A percentile compares a stretch with the other conserved stretches of the same genome.
Evolutionary conservation across 2,888 invertebrate genomes (phyloP).

Genomic region (Schizaphis graminum): DNA sequence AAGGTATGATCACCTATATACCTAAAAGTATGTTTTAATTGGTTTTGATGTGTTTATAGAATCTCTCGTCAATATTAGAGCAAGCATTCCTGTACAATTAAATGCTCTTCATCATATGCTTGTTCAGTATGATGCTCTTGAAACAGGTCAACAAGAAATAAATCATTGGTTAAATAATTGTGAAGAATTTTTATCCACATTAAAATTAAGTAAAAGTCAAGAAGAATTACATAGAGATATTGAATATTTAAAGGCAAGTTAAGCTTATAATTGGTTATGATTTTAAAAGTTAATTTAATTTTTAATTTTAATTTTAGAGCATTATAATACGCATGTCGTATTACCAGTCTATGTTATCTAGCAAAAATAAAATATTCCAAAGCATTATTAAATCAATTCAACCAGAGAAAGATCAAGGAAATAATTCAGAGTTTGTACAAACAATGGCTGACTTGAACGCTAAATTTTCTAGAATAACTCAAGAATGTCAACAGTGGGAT

Average conservation of each 20-base stretch:
- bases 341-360: constrained; percentile 94
- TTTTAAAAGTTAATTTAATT: neutral
- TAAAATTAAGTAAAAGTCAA: constrained; percentile 77
- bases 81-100: constrained; percentile 84
- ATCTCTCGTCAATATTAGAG: constrained; percentile 85
- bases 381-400: constrained; percentile 86
- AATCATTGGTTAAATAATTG: constrained; percentile 89
- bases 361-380: constrained; percentile 93
- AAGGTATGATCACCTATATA: neutral
- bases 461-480: constrained; percentile 84
- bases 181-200: constrained; percentile 79
- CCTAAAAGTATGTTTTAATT: neutral
- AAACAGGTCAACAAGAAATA: constrained; percentile 88
- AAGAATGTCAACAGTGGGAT: constrained; percentile 83
- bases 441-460: constrained; percentile 86
- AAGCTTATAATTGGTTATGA: neutral
- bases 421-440: constrained; percentile 71
- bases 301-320: constrained; percentile 70
- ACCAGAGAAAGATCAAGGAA: constrained; percentile 73
- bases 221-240: constrained; percentile 78
- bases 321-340: constrained; percentile 92
- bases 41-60: constrained; percentile 72
- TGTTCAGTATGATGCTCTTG: constrained; percentile 91
- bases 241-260: constrained; percentile 46
- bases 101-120: constrained; percentile 86